These are phyloP conservation scores for Corythoichthys haematopterus DNA, from an alignment of 2,113 vertebrate species.

Conservation along the genomic window DNA sequence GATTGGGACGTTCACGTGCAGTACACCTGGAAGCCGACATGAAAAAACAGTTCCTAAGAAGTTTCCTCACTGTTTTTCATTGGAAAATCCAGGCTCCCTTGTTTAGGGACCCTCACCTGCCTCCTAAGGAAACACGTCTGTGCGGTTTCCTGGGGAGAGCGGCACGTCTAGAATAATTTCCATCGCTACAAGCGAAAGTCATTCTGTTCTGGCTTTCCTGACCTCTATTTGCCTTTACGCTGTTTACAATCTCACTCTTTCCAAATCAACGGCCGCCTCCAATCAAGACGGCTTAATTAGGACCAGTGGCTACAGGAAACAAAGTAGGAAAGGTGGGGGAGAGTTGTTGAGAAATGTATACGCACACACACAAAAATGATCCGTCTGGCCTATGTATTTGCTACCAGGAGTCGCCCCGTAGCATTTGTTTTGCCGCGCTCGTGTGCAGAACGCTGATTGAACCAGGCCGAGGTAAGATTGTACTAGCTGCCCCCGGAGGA, in stretches of 20 bases:
- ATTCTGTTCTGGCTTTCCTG: conserved; percentile 27
- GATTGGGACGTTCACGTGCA: conserved; percentile 17
- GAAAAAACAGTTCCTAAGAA: conserved; percentile 14
- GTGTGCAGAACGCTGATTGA: conserved; percentile 60
- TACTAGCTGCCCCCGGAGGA: conserved; percentile 57
- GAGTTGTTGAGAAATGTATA: conserved; percentile 43
- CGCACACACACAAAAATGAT: conserved; percentile 26
- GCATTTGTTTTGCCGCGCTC: conserved; percentile 51
- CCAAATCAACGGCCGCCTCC: conserved; percentile 35
- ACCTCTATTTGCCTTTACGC: conserved; percentile 44
- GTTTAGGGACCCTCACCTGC: conserved; percentile 40
- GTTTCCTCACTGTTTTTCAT: conserved; percentile 37
- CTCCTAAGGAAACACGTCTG: conserved; percentile 36
- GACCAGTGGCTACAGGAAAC: conserved; percentile 31
- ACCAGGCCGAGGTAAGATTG: conserved; percentile 57
- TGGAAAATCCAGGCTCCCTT: conserved; percentile 34
- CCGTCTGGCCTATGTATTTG: conserved; percentile 26
- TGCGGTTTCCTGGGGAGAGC: conserved; percentile 45
- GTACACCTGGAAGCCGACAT: conserved; percentile 8
- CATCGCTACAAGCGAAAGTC: conserved; percentile 30
- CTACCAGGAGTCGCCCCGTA: conserved; percentile 39
- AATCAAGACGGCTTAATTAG: conserved; percentile 48
- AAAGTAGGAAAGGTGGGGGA: conserved; percentile 27
- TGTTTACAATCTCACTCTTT: conserved; percentile 48
- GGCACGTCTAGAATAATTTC: conserved; percentile 41